Conservation (phyloP, 1,140 invertebrate species). For the Nasonia vitripennis region DNA sequence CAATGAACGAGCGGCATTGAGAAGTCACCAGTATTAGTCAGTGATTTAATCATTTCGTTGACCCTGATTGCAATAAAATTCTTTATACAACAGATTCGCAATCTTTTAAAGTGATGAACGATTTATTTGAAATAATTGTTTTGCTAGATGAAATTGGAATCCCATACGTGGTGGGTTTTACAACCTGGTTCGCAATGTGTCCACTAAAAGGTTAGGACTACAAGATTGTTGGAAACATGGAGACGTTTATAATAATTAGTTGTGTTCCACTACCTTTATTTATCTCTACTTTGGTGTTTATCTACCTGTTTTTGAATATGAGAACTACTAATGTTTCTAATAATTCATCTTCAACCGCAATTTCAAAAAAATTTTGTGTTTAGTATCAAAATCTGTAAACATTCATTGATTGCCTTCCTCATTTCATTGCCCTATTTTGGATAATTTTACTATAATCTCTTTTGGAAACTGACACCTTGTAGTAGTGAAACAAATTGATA, state of each 20-base stretch:
- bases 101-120: slow-evolving; percentile 26
- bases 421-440: background rate
- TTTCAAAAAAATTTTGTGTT: slow-evolving; percentile 30
- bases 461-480: slow-evolving; percentile 1
- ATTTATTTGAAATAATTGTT: slow-evolving; percentile 58
- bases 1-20: background rate
- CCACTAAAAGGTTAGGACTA: slow-evolving; percentile 76
- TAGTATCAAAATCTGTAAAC: slow-evolving; percentile 5
- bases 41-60: background rate
- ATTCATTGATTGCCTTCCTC: slow-evolving; percentile 1
- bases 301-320: slow-evolving; percentile 24
- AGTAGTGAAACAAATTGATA: background rate
- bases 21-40: background rate
- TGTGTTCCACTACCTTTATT: slow-evolving; percentile 41
- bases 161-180: slow-evolving; percentile 77
- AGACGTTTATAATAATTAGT: slow-evolving; percentile 50
- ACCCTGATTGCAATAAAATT: background rate
- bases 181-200: slow-evolving; percentile 77
- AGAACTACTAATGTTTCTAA: slow-evolving; percentile 12
- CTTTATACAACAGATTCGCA: background rate
- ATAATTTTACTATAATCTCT: background rate
- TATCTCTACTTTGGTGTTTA: slow-evolving; percentile 43
- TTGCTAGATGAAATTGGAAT: slow-evolving; percentile 67
- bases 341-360: slow-evolving; percentile 4
- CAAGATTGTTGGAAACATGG: slow-evolving; percentile 38